Base-by-base conservation (phyloP, 1,140 invertebrate genomes). In the Drosophila burlai region DNA sequence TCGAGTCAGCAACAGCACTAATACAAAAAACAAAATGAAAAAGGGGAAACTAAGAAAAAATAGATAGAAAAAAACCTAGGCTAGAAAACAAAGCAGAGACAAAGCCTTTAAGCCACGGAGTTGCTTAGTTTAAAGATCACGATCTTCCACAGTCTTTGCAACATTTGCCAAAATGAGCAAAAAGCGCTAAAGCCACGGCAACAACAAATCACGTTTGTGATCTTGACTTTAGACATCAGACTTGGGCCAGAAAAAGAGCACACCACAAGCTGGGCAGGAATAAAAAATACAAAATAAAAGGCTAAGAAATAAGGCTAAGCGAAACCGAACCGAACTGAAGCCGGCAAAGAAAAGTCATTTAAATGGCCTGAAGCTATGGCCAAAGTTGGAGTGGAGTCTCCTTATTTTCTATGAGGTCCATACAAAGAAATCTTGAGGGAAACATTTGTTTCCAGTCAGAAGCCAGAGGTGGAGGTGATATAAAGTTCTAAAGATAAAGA, bases 71-170 rank as follows among this genome's bases (percentile, higher is more conserved):
- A 68, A 74, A 61, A 31, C 24, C 16, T 58, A 52, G 67, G 63
- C 62, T 60, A 64, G 65, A 63, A 62, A 62, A 77, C 58, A 78
- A 69, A 61, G 47, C 60, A 74, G 63, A 73, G 47, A 67, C 59
- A 58, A 80, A 69, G 57, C 42, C 58, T 60, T 43, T n/a, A 31
- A 62, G 54, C 78, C 43, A 46, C 54, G 52, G 49, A 72, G 76
- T 79, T 81, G 85, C 77, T 90, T 69, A 79, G 81, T 73, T 90
- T 90, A 89, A 89, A 89, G 84, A 89, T 89, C 85, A 89, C 84
- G 84, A 87, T 87, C 81, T 89, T 77, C 78, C 59, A 63, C 46
- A 68, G 80, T 49, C 80, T 79, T 59, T 82, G 66, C 29, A 83
- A 66, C 82, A 76, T 81, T 84, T 78, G 68, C 84, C 81, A 89